Base-by-base conservation (phyloP, 2,888 invertebrate genomes). In the Ophion ventricosus region DNA sequence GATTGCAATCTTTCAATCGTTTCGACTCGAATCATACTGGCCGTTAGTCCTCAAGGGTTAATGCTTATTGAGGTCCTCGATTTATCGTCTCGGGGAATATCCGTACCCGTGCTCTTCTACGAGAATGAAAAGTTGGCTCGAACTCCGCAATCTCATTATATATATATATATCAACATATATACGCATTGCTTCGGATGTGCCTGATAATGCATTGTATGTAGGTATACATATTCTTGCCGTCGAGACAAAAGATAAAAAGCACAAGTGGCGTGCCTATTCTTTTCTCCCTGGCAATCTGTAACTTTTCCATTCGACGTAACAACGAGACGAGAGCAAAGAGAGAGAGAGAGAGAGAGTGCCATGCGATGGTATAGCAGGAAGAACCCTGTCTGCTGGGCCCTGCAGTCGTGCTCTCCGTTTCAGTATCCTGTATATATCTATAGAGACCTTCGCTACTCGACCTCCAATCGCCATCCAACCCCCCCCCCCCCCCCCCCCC, bases 261-360 rank as follows among this genome's bases (percentile, higher is more conserved):
- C 82, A 29, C 73, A 63, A 80, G 87, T 80, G 73, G 80, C 56
- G 43, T 64, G 76, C 79, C 82, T 75, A 82, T 77, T 85, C 82
- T 80, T 82, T 86, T 87, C 89, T 86, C 87, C 86, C 82, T 79
- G 85, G 88, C 90, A 90, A 90, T 90, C 89, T 88, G 87, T 90
- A 90, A 90, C 90, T 90, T 90, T 85, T 88, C 89, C 87, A 90
- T 90, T 87, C 88, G 88, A 86, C 88, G 89, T 88, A 90, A 90
- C 90, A 90, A 88, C 89, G 81, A 72, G 64, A 61, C 17, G 49
- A 49, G 49, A 17, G 43, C 43, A 43, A 43, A 43, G 43, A 43
- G 43, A 43, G 11, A 43, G 10, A 73, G 29, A 56, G 70, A 84
- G 81, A 80, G 73, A 72, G 40, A 23, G 72, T 23, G 85, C 83